Base-by-base conservation (phyloP, 1,140 invertebrate species). In the Trichoplusia ni region DNA sequence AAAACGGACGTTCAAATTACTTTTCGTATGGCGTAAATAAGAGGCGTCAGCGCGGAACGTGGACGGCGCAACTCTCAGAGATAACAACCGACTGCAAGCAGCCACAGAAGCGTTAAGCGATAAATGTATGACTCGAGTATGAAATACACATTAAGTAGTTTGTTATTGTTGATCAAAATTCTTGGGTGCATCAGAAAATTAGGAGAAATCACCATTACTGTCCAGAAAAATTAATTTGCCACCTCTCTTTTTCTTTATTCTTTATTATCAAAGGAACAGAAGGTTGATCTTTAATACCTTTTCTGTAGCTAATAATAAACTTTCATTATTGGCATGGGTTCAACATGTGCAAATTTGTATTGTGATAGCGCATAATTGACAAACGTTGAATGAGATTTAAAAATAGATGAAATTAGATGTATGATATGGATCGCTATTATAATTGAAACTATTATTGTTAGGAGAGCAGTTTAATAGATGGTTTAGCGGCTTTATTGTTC, bases 21-120 rank as follows among this genome's bases (percentile, higher is more conserved):
- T 62, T 67, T 54, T 29, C 16, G 53, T 66, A 54, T 81, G 77
- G 73, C 67, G 75, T 59, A 79, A 78, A 72, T 56, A 29, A 47
- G 56, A 77, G 61, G 75, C 79, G 75, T 69, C 74, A 77, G 77
- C 69, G 79, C 79, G 75, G 71, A 71, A 79, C 77, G 67, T 51
- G 56, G 46, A 53, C n/a, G n/a, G n/a, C 61, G 65, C 72, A 75
- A 77, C 70, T 37, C 0, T 3, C 27, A 67, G 61, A 79, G 77
- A 79, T 79, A 81, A 79, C 59, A 64, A 40, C 53, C 59, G 35
- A 61, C 58, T 69, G 68, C 25, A 53, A 51, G 46, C 44, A 47
- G 60, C 59, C 67, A 64, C 64, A 66, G 69, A 49, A 68, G 56
- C 63, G 62, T 65, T 49, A 62, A 64, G 72, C 69, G 70, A 77